A percentile compares a stretch with the other conserved stretches of the same genome.
Evolutionary conservation across 2,113 vertebrate genomes (phyloP).

Genomic region (Anoura caudifer): DNA sequence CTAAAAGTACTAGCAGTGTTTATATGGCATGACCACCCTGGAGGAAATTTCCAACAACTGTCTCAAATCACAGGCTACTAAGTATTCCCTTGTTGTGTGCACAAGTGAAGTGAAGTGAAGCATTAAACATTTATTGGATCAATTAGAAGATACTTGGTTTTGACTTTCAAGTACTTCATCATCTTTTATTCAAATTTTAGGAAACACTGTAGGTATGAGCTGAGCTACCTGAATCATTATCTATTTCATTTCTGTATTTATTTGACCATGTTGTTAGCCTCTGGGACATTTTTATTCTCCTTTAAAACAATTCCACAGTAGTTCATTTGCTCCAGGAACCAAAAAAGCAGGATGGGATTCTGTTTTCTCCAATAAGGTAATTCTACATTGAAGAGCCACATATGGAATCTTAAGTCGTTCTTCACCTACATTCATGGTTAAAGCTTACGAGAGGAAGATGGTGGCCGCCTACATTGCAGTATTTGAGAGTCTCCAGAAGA

Average conservation of each 20-base stretch:
- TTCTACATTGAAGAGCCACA: background rate
- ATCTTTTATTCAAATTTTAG: conserved; percentile 24
- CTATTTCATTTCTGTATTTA: background rate
- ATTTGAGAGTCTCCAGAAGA: background rate
- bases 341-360: background rate
- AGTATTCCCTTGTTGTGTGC: conserved; percentile 48
- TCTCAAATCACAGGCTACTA: conserved; percentile 49
- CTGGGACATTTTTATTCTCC: conserved; percentile 18
- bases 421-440: background rate
- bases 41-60: conserved; percentile 49
- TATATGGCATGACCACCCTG: conserved; percentile 44
- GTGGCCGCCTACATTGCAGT: background rate
- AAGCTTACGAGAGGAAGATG: background rate
- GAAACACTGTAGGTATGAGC: background rate
- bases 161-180: conserved; percentile 32
- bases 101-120: conserved; percentile 38
- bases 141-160: conserved; percentile 37
- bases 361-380: background rate
- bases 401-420: background rate
- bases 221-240: background rate
- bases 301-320: background rate
- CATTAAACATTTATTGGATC: conserved; percentile 22
- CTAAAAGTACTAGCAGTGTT: conserved; percentile 34
- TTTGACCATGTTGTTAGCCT: background rate
- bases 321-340: background rate